Evolutionary conservation across 2,888 invertebrate species (phyloP).

Genomic region (Melangyna quadrimaculata): DNA sequence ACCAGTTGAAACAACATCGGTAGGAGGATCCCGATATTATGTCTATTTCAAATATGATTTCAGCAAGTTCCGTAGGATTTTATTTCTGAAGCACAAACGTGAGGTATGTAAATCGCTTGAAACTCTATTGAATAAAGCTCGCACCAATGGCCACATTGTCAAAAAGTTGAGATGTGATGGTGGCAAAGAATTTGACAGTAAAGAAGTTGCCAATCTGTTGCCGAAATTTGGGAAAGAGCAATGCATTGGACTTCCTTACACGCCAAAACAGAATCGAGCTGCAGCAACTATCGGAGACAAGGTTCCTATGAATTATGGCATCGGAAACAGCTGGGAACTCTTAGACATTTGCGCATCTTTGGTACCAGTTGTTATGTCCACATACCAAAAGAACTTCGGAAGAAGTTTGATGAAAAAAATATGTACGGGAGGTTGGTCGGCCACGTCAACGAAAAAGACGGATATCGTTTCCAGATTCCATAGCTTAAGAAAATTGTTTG

Average conservation of each 20-base stretch:
- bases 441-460: conserved; percentile 12
- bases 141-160: conserved; percentile 24
- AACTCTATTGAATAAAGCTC: conserved; percentile 36
- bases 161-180: conserved; percentile 46
- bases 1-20: conserved; percentile 32
- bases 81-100: background rate
- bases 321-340: background rate
- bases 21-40: too few relatives aligned
- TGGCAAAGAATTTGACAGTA: too few relatives aligned
- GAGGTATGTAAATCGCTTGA: background rate
- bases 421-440: conserved; percentile 7
- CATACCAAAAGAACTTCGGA: too few relatives aligned
- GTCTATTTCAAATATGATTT: conserved; percentile 32
- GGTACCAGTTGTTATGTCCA: too few relatives aligned
- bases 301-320: conserved; percentile 24
- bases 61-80: conserved; percentile 20
- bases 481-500: background rate
- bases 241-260: conserved; percentile 2
- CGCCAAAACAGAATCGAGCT: conserved; percentile 2
- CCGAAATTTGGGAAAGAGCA: background rate
- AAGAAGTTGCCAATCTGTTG: too few relatives aligned
- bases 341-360: conserved; percentile 12
- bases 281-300: background rate
- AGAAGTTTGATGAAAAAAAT: too few relatives aligned
- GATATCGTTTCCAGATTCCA: conserved; percentile 7